Base-by-base conservation (phyloP, 2,797 vertebrate genomes). In the Euthynnus affinis region DNA sequence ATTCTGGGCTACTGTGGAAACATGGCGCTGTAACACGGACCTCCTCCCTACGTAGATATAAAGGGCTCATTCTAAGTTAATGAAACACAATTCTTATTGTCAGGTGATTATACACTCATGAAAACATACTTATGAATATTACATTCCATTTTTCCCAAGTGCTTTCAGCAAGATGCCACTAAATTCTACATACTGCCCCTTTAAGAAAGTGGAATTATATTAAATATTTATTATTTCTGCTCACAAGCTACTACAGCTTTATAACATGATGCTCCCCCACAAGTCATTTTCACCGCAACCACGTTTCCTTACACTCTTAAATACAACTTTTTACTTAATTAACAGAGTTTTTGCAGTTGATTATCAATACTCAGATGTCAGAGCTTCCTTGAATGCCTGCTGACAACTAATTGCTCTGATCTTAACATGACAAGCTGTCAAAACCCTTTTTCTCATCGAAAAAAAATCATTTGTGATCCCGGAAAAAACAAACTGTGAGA, bases 341-440 rank as follows among this genome's bases (percentile, higher is more conserved):
- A 15, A 6, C 15, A 6, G 2, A 18, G 27, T 49, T 42, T 64
- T 60, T 23, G 2, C 48, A 15, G 59, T 48, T 75, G 18, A n/a
- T 70, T 22, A 18, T 70, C 37, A 34, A 53, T 56, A 42, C 13
- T 74, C 18, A 68, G 66, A 65, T 29, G 32, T 68, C 61, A 42
- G 62, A 65, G 37, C 10, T 56, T 58, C 51, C 44, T 76, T 71
- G 42, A 85, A 78, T 60, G 67, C 59, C 70, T 63, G 68, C 80
- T 82, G 74, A 83, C 64, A 55, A 37, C 40, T 71, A 76, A 78
- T 60, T 73, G 73, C 73, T 72, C 56, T 67, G 64, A 84, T 60
- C 72, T 69, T 67, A 76, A 78, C 69, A 59, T 76, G 61, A 80
- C 71, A 74, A 86, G 70, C 76, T 75, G 66, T 78, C 59, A 86